A percentile compares a stretch with the other conserved stretches of the same genome.
Conservation (phyloP, 2,888 invertebrate genomes). For the Drosophila paramelanica region DNA sequence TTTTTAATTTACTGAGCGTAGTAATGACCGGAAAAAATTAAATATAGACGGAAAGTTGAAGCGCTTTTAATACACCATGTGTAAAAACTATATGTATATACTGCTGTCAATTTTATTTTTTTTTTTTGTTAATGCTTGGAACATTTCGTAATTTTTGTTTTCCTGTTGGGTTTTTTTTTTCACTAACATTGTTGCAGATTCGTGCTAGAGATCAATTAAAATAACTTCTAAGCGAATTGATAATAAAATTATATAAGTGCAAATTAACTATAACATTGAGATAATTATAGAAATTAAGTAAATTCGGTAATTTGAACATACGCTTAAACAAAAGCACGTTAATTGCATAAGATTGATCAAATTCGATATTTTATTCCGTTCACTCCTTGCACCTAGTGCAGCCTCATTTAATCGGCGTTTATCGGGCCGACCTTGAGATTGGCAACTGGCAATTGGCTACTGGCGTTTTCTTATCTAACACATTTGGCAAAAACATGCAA, state of each 20-base stretch:
- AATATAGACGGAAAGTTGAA: too few relatives aligned
- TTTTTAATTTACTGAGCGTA: too few relatives aligned
- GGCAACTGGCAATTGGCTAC: not conserved
- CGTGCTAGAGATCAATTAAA: not conserved
- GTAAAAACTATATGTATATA: not conserved
- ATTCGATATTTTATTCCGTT: slow-evolving; percentile 31
- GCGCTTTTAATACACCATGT: not conserved
- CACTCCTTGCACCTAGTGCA: slow-evolving; percentile 23
- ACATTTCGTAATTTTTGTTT: too few relatives aligned
- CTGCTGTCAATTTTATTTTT: too few relatives aligned
- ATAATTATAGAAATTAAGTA: slow-evolving; percentile 3
- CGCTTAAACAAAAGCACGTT: not conserved
- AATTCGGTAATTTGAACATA: not conserved
- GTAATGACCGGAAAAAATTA: too few relatives aligned
- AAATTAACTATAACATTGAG: not conserved
- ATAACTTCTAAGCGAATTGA: too few relatives aligned
- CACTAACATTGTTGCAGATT: too few relatives aligned
- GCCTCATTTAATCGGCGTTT: slow-evolving; percentile 26
- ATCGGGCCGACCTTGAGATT: slow-evolving; percentile 38
- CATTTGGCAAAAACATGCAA: slow-evolving; percentile 32
- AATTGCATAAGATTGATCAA: not conserved
- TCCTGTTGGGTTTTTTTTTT: too few relatives aligned
- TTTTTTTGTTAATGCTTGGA: too few relatives aligned
- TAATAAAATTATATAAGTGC: not conserved
- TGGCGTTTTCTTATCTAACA: slow-evolving; percentile 22